These are phyloP conservation scores for Benitochromis conjunctus DNA, from an alignment of 2,113 vertebrate species.

Conservation along the genomic window DNA sequence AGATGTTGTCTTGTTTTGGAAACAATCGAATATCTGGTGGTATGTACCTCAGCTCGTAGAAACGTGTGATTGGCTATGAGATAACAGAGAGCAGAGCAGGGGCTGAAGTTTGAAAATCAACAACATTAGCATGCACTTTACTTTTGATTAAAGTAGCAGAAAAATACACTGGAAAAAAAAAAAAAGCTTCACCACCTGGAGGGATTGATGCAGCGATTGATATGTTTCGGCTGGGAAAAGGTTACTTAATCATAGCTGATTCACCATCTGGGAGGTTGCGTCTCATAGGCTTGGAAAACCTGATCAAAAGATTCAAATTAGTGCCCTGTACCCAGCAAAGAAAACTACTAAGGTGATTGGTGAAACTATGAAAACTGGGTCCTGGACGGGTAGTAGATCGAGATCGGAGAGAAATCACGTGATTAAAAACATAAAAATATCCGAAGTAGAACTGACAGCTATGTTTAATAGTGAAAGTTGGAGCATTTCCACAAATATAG, in stretches of 20 bases:
- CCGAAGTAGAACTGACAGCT: not conserved
- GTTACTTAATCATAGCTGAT: not conserved
- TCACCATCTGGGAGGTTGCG: not conserved
- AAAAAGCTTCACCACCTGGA: not conserved
- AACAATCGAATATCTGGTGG: not conserved
- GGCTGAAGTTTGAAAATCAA: not conserved
- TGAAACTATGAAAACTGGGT: not conserved
- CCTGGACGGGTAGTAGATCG: not conserved
- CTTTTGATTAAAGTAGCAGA: not conserved
- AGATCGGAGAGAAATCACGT: not conserved
- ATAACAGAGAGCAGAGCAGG: not conserved
- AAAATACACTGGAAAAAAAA: not conserved
- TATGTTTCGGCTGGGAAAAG: not conserved
- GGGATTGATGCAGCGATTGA: not conserved
- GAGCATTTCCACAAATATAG: not conserved
- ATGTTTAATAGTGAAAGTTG: not conserved
- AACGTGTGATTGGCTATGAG: not conserved
- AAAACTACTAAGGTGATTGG: not conserved
- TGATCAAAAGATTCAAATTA: not conserved
- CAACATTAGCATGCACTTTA: not conserved
- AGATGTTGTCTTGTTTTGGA: slow-evolving; percentile 6
- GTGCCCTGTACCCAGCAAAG: not conserved
- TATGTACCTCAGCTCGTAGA: not conserved
- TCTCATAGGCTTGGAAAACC: not conserved
- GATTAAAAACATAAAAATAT: not conserved